These are phyloP conservation scores for Manis pentadactyla DNA, from an alignment of 2,797 vertebrate genomes.

Conservation along the genomic window DNA sequence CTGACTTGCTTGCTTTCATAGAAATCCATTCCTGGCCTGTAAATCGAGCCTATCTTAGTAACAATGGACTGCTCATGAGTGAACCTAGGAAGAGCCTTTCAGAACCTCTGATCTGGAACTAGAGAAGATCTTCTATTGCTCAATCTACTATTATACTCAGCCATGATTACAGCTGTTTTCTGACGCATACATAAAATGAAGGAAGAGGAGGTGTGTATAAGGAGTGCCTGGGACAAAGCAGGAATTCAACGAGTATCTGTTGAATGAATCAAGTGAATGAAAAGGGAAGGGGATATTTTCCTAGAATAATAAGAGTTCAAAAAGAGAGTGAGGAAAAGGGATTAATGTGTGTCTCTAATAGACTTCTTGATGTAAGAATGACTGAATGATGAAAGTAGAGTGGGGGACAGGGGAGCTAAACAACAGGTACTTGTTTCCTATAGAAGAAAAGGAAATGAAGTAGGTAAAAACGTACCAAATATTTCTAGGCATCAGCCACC, in stretches of 20 bases:
- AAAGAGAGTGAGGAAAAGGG: background rate
- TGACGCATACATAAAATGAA: background rate
- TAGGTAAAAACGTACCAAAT: background rate
- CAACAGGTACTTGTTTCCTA: background rate
- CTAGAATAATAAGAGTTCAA: background rate
- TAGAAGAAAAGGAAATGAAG: background rate
- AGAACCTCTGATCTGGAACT: slow-evolving; percentile 27
- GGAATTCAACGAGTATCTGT: background rate
- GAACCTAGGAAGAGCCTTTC: slow-evolving; percentile 7
- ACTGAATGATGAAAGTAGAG: background rate
- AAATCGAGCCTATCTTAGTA: background rate
- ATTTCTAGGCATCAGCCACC: background rate
- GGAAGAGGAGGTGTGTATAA: background rate
- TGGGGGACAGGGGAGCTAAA: background rate
- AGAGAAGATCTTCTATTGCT: slow-evolving; percentile 46
- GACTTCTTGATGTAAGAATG: background rate
- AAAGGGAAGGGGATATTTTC: background rate
- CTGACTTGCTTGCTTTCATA: background rate
- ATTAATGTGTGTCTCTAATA: background rate
- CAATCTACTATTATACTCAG: slow-evolving; percentile 11
- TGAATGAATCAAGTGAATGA: slow-evolving; percentile 13
- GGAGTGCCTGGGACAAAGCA: background rate
- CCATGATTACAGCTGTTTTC: slow-evolving; percentile 36
- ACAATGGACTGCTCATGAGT: slow-evolving; percentile 27
- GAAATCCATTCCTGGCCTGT: background rate